These are phyloP conservation scores for Lophura nycthemera DNA, from an alignment of 2,113 vertebrate species.

Conservation along the genomic window DNA sequence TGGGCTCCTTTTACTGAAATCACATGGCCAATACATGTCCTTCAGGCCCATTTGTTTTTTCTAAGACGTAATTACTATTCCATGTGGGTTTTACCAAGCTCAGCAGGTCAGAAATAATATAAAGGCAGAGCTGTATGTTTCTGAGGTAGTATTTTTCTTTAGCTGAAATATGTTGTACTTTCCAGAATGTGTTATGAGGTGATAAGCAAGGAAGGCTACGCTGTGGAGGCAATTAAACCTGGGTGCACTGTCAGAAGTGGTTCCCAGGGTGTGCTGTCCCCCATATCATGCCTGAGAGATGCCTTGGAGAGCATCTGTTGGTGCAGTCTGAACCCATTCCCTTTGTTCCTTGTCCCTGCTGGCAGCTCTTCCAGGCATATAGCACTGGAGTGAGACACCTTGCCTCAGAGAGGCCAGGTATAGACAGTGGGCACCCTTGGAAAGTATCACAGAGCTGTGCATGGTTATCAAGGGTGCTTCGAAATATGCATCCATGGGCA, in stretches of 20 bases:
- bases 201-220: neutral
- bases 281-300: neutral
- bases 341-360: neutral
- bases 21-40: too few relatives aligned
- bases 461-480: neutral
- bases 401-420: neutral
- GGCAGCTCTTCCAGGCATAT: neutral
- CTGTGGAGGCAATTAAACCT: neutral
- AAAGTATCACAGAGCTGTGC: neutral
- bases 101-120: neutral
- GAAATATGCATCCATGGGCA: neutral
- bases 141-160: neutral
- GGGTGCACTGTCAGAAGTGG: neutral
- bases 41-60: neutral
- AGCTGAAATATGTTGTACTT: neutral
- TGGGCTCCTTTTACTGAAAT: neutral
- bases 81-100: neutral
- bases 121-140: neutral
- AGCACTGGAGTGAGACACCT: neutral
- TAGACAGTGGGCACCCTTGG: neutral
- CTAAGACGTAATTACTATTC: neutral
- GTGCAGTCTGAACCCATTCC: neutral
- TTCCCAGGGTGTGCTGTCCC: neutral
- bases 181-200: neutral
- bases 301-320: neutral